phyloP scores from a whole-genome alignment of 2,797 vertebrate genomes.

The Mormyrops attenuatus region DNA sequence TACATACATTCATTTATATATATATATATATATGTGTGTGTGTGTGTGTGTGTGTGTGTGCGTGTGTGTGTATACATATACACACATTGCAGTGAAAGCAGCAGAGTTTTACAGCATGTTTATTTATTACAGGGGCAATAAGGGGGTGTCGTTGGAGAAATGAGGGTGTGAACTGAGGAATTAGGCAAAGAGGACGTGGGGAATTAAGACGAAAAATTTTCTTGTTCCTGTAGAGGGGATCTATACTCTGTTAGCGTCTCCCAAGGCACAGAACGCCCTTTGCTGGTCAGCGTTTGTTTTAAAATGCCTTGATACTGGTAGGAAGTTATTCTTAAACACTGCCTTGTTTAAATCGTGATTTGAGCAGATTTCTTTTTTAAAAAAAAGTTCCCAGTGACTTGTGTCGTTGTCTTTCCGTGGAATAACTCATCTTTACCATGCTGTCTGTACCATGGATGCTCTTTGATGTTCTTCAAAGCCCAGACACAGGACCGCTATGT shows the following conservation, averaged over 20 bases:
- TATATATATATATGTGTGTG: not conserved
- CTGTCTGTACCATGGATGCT: not conserved
- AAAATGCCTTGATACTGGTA: not conserved
- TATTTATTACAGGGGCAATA: not conserved
- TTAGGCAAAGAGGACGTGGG: not conserved
- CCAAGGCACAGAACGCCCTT: not conserved
- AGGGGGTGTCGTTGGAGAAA: not conserved
- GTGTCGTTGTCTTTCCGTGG: not conserved
- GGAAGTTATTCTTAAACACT: not conserved
- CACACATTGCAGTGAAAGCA: not conserved
- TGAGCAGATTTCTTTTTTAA: not conserved
- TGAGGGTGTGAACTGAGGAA: not conserved
- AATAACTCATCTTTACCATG: not conserved
- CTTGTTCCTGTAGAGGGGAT: not conserved
- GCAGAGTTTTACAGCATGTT: not conserved
- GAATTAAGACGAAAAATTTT: not conserved
- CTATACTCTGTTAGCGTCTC: not conserved
- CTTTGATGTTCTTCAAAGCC: conserved; percentile 13
- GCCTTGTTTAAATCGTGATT: not conserved
- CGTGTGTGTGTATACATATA: not conserved
- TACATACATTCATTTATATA: too few species aligned
- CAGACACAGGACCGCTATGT: not conserved
- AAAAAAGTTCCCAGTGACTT: not conserved
- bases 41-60: not conserved
- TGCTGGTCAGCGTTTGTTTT: not conserved